Evolutionary conservation across 1,140 invertebrate genomes (phyloP), one percentile per base, ranked within the genome.

Genomic region (Drosophila leontia): DNA sequence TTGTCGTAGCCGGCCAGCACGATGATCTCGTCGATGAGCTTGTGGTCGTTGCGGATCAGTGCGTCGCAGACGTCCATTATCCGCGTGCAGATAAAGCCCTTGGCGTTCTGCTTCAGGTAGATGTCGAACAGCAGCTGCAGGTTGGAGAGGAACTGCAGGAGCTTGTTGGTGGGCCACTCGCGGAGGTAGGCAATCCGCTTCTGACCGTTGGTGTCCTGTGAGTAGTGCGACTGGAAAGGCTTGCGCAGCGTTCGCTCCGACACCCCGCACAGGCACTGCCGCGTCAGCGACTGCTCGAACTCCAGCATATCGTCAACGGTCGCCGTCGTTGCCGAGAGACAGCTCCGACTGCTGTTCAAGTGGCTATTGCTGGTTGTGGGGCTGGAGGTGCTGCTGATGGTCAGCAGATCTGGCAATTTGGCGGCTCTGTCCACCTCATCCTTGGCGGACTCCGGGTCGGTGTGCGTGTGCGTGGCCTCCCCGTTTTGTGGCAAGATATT

Each of bases 111-210:
- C 87, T 97, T 96, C 47, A 97, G 94, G 80, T 97, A 97, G 32
- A 97, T 95, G 88, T 97, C 96, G 91, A 97, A 97, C 48, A 98
- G 93, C 7, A 98, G 93, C 75, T 98, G 96, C 72, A 98, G 94
- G 74, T 96, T 96, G 58, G 96, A 97, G 51, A 98, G 93, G 85
- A 97, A 97, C 77, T 96, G 95, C 7, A 97, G 86, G 8, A 95
- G 94, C 84, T 95, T 95, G 68, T 95, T 95, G 6, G 95, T 91
- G 8, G 95, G 95, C 96, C 96, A 97, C 72, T 96, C 95, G 4
- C 94, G 94, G 48, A 97, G 91, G 12, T 94, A 93, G 12, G 94
- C 93, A 17, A 94, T 93, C 51, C 94, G 92, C 74, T 93, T 93
- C 53, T 93, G 92, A 15, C 94, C 94, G 76, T 94, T 93, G 5